phyloP scores from a whole-genome alignment of 2,888 invertebrate genomes.

The Acanthosepion pharaonis region DNA sequence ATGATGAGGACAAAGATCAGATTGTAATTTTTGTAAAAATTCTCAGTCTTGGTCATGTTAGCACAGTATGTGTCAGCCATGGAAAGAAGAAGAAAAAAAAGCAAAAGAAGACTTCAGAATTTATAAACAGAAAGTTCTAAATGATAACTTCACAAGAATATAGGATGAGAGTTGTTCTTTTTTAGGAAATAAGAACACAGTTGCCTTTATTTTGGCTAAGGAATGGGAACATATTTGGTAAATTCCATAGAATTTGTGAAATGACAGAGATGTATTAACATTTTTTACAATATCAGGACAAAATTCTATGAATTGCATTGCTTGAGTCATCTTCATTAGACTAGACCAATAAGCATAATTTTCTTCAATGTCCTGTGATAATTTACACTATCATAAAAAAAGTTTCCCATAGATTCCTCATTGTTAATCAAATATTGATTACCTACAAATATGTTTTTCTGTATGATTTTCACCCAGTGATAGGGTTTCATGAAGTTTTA shows the following conservation, averaged over 20 bases:
- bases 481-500: too few species aligned
- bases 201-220: not conserved
- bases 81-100: not conserved
- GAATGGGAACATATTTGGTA: not conserved
- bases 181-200: not conserved
- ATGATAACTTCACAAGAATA: constrained; percentile 33
- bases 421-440: too few species aligned
- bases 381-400: too few species aligned
- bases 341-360: not conserved
- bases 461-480: too few species aligned
- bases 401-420: too few species aligned
- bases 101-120: constrained; percentile 45
- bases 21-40: too few species aligned
- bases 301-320: not conserved
- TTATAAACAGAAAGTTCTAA: constrained; percentile 38
- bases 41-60: too few species aligned
- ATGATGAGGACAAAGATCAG: not conserved
- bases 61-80: too few species aligned
- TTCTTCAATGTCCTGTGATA: not conserved
- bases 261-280: not conserved
- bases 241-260: not conserved
- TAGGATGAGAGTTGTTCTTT: not conserved
- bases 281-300: not conserved
- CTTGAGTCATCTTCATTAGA: not conserved
- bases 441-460: too few species aligned